A percentile compares a stretch with the other conserved stretches of the same genome.
Conservation (phyloP, 2,113 vertebrate species). For the Cyanistes caeruleus region DNA sequence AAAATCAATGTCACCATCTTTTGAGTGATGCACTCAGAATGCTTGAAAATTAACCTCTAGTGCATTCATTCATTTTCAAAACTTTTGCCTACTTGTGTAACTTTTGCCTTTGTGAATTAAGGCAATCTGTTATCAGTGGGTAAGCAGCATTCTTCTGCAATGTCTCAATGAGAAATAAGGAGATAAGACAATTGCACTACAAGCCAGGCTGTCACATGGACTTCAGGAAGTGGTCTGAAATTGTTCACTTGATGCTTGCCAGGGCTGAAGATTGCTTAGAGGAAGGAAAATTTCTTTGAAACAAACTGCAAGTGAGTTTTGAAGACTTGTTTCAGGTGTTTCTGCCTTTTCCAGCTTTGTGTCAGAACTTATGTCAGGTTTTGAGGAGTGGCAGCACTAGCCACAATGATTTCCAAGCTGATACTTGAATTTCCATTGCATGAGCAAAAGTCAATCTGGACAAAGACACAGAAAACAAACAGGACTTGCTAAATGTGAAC, state of each 20-base stretch:
- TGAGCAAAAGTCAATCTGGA: not conserved
- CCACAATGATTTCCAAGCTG: not conserved
- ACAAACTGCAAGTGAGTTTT: not conserved
- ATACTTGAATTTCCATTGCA: not conserved
- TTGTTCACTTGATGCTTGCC: not conserved
- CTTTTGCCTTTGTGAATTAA: not conserved
- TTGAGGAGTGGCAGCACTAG: not conserved
- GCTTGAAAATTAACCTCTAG: not conserved
- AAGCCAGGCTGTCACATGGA: not conserved
- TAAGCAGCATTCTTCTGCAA: not conserved
- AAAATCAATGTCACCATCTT: slow-evolving; percentile 43
- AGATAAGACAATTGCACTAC: not conserved
- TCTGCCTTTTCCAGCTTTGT: not conserved
- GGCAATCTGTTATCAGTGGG: not conserved
- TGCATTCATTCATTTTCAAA: not conserved
- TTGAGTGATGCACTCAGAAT: not conserved
- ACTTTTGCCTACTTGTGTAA: not conserved
- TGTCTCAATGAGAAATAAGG: not conserved
- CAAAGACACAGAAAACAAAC: not conserved
- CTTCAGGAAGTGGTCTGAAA: not conserved
- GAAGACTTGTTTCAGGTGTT: not conserved
- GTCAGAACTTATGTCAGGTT: not conserved
- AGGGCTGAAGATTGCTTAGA: not conserved
- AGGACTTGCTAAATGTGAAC: not conserved
- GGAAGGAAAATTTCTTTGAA: not conserved